Percentiles rank a stretch among this genome's conserved stretches.
phyloP scores from a whole-genome alignment of 2,797 vertebrate genomes.

The Petrocephalus sullivani region DNA sequence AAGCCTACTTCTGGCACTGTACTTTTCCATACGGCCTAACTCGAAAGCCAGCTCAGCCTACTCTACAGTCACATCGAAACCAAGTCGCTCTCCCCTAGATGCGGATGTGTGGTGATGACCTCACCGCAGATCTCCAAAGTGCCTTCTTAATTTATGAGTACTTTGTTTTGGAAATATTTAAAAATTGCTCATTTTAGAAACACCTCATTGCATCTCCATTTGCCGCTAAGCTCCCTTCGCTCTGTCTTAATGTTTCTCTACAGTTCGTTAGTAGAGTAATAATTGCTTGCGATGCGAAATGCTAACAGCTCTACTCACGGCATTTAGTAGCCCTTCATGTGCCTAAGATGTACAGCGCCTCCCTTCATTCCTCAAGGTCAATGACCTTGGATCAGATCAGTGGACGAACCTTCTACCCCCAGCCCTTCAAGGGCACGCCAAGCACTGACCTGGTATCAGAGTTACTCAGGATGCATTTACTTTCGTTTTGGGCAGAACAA shows the following conservation, averaged over 20 bases:
- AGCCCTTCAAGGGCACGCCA: background rate
- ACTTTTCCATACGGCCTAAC: background rate
- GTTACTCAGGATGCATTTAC: background rate
- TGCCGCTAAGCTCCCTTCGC: background rate
- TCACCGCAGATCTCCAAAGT: background rate
- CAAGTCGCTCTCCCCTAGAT: background rate
- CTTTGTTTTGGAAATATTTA: background rate
- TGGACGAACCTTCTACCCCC: background rate
- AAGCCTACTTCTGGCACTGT: slow-evolving; percentile 20
- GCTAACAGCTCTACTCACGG: background rate
- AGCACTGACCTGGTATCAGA: background rate
- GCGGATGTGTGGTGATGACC: background rate
- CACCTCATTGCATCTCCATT: background rate
- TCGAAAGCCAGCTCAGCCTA: background rate
- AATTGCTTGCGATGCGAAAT: background rate
- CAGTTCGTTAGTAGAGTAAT: background rate
- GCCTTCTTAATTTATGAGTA: slow-evolving; percentile 2
- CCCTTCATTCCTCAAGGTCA: slow-evolving; percentile 11
- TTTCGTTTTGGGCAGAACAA: background rate
- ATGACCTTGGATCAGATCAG: background rate
- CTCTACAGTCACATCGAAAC: background rate
- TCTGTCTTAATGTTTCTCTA: background rate
- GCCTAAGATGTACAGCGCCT: background rate
- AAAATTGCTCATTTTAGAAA: background rate
- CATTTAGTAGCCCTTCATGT: background rate